Conservation (phyloP, 2,888 invertebrate species). For the Notodonta ziczac region DNA sequence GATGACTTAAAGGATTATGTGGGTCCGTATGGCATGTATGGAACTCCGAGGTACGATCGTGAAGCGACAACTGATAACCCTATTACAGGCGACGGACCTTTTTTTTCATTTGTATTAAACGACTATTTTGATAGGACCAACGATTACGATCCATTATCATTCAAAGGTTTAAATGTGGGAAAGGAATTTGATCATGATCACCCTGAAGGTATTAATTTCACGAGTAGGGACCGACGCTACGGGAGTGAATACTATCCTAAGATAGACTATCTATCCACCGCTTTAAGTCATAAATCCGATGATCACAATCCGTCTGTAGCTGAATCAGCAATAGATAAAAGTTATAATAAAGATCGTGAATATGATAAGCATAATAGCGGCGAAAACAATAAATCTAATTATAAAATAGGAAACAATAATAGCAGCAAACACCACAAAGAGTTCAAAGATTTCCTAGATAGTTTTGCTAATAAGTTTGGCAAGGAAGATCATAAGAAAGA, state of each 20-base stretch:
- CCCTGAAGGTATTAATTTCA: conserved; percentile 31
- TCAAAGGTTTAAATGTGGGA: conserved; percentile 63
- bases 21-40: conserved; percentile 22
- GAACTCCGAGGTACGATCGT: conserved; percentile 25
- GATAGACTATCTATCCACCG: conserved; percentile 4
- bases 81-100: conserved; percentile 59
- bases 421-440: conserved; percentile 48
- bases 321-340: conserved; percentile 42
- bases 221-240: conserved; percentile 44
- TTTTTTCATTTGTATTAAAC: conserved; percentile 66
- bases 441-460: conserved; percentile 66
- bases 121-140: conserved; percentile 64
- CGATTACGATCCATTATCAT: conserved; percentile 60
- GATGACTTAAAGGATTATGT: conserved; percentile 43
- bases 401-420: conserved; percentile 42
- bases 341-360: conserved; percentile 37
- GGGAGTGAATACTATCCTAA: conserved; percentile 22
- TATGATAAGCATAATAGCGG: conserved; percentile 49
- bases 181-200: conserved; percentile 55
- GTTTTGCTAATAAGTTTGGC: conserved; percentile 68
- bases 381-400: conserved; percentile 40
- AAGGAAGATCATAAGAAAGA: conserved; percentile 57
- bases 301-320: conserved; percentile 5
- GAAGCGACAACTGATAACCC: conserved; percentile 58
- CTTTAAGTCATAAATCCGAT: background rate